A percentile compares a stretch with the other conserved stretches of the same genome.
These are phyloP conservation scores for Hypocryptadius cinnamomeus DNA, from an alignment of 2,113 vertebrate genomes.

Conservation along the genomic window DNA sequence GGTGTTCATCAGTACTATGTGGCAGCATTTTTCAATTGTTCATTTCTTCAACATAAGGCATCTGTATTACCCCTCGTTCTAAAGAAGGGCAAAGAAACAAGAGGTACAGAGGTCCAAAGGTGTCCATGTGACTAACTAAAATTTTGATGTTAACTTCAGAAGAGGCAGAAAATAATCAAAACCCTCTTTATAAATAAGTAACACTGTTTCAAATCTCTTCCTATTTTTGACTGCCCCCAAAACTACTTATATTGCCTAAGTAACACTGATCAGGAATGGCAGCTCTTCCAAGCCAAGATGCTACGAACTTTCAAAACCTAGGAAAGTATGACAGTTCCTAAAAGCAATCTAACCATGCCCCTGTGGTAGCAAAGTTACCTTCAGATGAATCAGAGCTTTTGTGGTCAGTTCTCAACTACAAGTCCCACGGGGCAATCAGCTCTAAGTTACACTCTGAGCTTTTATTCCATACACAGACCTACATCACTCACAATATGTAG, in stretches of 20 bases:
- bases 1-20: neutral
- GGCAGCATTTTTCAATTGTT: neutral
- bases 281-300: neutral
- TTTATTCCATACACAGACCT: neutral
- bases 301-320: neutral
- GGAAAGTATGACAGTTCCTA: neutral
- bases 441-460: neutral
- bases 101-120: neutral
- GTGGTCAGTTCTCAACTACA: neutral
- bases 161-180: neutral
- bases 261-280: neutral
- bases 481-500: neutral
- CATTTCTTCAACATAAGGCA: neutral
- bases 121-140: neutral
- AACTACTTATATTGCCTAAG: neutral
- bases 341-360: neutral
- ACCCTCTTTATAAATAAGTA: neutral
- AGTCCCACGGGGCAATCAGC: neutral
- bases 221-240: neutral
- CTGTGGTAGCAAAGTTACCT: neutral
- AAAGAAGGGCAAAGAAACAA: neutral
- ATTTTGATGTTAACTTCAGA: neutral
- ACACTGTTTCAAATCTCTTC: neutral
- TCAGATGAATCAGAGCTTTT: constrained; percentile 6
- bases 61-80: neutral